Conservation (phyloP, 2,113 vertebrate genomes). For the Machaerirhynchus nigripectus region DNA sequence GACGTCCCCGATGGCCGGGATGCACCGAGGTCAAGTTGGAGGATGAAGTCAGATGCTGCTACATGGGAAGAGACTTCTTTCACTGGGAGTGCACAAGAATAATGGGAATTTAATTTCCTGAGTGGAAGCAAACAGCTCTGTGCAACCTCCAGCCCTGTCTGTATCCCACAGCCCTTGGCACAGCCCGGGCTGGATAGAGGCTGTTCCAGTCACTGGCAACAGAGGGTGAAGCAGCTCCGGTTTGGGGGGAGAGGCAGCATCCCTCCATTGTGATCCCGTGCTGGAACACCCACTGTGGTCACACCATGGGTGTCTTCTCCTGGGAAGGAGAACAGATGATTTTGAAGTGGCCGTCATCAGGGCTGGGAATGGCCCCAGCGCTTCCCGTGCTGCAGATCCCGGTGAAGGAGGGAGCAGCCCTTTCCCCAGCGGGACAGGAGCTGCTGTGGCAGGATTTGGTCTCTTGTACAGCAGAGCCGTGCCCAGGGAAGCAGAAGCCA, state of each 20-base stretch:
- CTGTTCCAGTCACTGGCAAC: not conserved
- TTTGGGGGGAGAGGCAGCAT: not conserved
- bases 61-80: not conserved
- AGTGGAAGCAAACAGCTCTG: not conserved
- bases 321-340: conserved; percentile 74
- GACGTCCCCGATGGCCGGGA: accelerated
- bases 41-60: not conserved
- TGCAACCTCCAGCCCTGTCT: not conserved
- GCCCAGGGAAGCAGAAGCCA: conserved; percentile 84
- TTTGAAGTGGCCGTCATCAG: conserved; percentile 9
- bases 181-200: not conserved
- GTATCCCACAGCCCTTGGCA: not conserved
- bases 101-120: not conserved
- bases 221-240: not conserved
- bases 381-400: not conserved
- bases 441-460: not conserved
- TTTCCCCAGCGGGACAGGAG: not conserved
- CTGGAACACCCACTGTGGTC: not conserved
- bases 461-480: conserved; percentile 45
- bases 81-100: not conserved
- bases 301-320: conserved; percentile 30
- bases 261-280: not conserved
- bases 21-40: accelerated
- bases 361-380: not conserved
- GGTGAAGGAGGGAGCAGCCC: not conserved